Evolutionary conservation across 2,888 invertebrate species (phyloP), one percentile per base, ranked within the genome.

Genomic region (Epistrophe grossulariae): DNA sequence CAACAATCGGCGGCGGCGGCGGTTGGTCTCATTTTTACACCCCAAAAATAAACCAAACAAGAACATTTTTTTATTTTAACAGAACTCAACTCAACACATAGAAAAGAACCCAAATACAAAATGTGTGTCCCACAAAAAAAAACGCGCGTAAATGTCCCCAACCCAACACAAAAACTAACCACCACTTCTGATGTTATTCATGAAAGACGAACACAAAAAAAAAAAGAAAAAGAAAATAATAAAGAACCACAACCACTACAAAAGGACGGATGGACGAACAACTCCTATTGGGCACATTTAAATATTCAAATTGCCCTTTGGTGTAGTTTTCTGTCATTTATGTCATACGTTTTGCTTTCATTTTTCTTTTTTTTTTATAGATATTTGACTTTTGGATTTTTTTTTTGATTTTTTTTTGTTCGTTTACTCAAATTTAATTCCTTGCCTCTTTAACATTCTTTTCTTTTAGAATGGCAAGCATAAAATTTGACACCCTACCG

Each of bases 231-330:
- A 79, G 38, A n/a, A 52, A 38, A 52, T 40, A 38, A 68, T 68
- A 59, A 82, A 77, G 40, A 57, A 73, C 59, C 43, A 50, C n/a
- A 72, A 17, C 17, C 40, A 73, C 71, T 35, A 76, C 64, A 72
- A 80, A 59, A 40, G 55, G 55, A 68, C 50, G 35, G 52, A 35
- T 52, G 62, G 50, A 50, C 35, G 11, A 17, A 45, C 45, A 2
- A 50, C 50, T 73, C 72, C 52, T 59, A 73, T 71, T 57, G 55
- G 70, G 77, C 70, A 45, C 64, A 85, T 85, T 85, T 85, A 85
- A 85, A 85, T 81, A 85, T 85, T 85, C 78, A 85, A 85, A 85
- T 85, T 85, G 85, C 85, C 85, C 85, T 85, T 85, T 78, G 78
- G 85, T 78, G 81, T 81, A 68, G 80, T 66, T 48, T 72, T 79